phyloP scores from a whole-genome alignment of 2,797 vertebrate genomes.

The Emys orbicularis region DNA sequence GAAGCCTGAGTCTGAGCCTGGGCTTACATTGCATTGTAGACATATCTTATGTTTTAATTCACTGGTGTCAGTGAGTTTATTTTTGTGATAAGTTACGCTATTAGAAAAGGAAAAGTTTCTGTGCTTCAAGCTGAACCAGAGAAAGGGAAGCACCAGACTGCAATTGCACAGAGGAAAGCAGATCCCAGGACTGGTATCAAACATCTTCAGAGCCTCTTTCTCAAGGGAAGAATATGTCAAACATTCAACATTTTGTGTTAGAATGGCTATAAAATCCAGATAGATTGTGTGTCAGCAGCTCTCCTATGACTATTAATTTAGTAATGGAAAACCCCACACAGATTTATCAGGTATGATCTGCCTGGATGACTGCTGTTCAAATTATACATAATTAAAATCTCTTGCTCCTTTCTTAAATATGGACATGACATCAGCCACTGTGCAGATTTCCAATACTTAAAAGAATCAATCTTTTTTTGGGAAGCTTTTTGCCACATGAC shows the following conservation, averaged over 20 bases:
- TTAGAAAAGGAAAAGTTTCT: neutral
- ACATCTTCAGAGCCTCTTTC: neutral
- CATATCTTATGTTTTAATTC: neutral
- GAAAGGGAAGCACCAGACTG: neutral
- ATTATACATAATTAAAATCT: neutral
- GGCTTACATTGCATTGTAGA: neutral
- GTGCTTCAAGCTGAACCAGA: neutral
- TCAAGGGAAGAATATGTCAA: neutral
- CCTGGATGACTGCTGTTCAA: neutral
- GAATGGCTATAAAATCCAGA: fast-evolving
- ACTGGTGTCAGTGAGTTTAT: too few relatives aligned
- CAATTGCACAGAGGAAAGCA: neutral
- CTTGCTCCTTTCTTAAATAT: neutral
- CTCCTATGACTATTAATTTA: neutral
- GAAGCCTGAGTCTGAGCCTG: neutral
- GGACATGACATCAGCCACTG: neutral
- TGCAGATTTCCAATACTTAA: neutral
- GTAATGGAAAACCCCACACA: neutral
- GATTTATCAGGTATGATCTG: neutral
- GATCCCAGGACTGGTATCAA: neutral
- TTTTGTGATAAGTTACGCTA: neutral
- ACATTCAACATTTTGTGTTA: neutral
- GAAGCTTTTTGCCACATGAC: neutral
- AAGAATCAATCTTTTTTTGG: neutral
- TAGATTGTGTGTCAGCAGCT: neutral